A percentile compares a stretch with the other conserved stretches of the same genome.
These are phyloP conservation scores for Porites evermanni DNA, from an alignment of 92 coral and sea anemone species.

Conservation along the genomic window DNA sequence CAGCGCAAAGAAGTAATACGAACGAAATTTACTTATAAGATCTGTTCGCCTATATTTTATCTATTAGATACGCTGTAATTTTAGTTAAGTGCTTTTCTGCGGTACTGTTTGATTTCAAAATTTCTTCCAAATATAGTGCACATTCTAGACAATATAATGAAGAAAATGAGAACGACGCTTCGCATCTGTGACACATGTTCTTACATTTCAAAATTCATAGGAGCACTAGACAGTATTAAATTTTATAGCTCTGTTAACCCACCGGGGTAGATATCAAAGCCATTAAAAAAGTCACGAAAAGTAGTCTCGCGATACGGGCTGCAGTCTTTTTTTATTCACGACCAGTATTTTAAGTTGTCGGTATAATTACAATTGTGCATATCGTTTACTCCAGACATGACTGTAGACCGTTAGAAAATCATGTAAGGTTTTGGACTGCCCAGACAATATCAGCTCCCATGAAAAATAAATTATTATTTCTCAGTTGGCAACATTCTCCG, in stretches of 20 bases:
- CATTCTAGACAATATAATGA: not conserved
- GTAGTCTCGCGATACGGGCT: not conserved
- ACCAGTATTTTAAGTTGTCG: slow-evolving; percentile 13
- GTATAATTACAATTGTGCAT: not conserved
- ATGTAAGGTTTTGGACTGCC: not conserved
- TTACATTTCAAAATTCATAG: not conserved
- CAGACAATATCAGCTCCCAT: not conserved
- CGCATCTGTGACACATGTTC: not conserved
- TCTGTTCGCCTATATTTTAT: too few species aligned
- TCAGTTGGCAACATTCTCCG: not conserved
- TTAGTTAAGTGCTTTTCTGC: not conserved
- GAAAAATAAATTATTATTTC: not conserved
- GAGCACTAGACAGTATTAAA: slow-evolving; percentile 3
- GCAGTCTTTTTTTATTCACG: not conserved
- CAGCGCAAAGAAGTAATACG: not conserved
- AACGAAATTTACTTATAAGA: too few species aligned
- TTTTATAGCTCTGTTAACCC: not conserved
- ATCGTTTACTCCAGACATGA: not conserved
- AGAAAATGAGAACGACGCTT: not conserved
- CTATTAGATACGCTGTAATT: too few species aligned
- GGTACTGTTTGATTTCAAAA: slow-evolving; percentile 4
- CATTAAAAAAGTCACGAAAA: slow-evolving; percentile 9
- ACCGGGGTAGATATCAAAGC: not conserved
- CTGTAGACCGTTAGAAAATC: not conserved
- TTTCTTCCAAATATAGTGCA: not conserved